These are phyloP conservation scores for Zaprionus bogoriensis DNA, from an alignment of 2,888 invertebrate genomes.

Conservation along the genomic window DNA sequence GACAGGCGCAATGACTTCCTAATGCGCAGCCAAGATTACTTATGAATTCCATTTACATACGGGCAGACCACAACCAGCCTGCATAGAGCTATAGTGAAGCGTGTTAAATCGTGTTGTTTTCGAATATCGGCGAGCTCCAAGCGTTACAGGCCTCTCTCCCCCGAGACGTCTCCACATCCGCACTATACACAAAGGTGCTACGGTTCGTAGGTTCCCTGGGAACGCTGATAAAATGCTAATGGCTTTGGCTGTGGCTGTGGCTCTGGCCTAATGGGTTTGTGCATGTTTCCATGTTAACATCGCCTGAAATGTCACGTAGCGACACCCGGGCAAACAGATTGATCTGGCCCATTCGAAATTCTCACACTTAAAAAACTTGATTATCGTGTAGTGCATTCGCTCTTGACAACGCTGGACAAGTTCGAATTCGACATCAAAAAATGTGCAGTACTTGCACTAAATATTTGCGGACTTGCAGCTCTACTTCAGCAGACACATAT, in stretches of 20 bases:
- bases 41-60: conserved; percentile 54
- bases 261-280: conserved; percentile 26
- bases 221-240: conserved; percentile 68
- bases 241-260: no score
- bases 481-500: not conserved
- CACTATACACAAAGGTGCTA: conserved; percentile 1
- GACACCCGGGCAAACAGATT: conserved; percentile 20
- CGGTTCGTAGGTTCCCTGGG: conserved; percentile 1
- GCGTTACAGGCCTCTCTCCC: conserved; percentile 10
- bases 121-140: not conserved
- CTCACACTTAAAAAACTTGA: conserved; percentile 49
- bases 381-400: conserved; percentile 26
- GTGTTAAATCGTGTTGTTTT: conserved; percentile 45
- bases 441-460: conserved; percentile 37
- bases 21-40: conserved; percentile 62
- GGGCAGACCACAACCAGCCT: conserved; percentile 2
- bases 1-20: conserved; percentile 62
- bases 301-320: conserved; percentile 46
- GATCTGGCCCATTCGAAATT: conserved; percentile 41
- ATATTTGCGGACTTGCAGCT: conserved; percentile 8
- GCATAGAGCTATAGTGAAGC: not conserved
- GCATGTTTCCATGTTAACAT: conserved; percentile 33
- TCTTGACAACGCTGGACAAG: conserved; percentile 3
- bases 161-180: not conserved
- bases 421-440: conserved; percentile 10